A percentile compares a stretch with the other conserved stretches of the same genome.
These are phyloP conservation scores for Drosophila pachea DNA, from an alignment of 1,140 invertebrate genomes.

Conservation along the genomic window DNA sequence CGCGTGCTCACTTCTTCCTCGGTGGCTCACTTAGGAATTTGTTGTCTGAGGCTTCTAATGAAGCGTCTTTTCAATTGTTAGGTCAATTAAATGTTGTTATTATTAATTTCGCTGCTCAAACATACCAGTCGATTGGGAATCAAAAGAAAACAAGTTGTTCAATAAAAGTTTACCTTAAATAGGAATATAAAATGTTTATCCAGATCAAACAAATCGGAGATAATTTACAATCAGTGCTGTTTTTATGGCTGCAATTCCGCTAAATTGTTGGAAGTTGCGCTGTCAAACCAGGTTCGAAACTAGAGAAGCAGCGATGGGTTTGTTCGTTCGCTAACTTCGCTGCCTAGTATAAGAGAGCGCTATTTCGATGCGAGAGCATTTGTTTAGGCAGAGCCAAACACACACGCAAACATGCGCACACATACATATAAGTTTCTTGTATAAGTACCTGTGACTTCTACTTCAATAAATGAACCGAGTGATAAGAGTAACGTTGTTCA, in stretches of 20 bases:
- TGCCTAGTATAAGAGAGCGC: slow-evolving; percentile 20
- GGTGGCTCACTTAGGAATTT: slow-evolving; percentile 66
- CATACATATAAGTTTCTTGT: background rate
- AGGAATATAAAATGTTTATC: no score
- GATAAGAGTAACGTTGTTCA: no score
- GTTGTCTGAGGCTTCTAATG: slow-evolving; percentile 69
- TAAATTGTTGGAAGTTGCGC: background rate
- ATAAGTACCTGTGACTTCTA: background rate
- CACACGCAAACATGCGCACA: background rate
- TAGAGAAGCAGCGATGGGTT: slow-evolving; percentile 17
- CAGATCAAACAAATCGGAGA: background rate
- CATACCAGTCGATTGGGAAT: slow-evolving; percentile 56
- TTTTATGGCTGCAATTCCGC: slow-evolving; percentile 13
- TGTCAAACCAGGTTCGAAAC: slow-evolving; percentile 39
- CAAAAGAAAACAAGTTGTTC: background rate
- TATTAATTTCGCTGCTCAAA: slow-evolving; percentile 39
- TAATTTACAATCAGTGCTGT: slow-evolving; percentile 3
- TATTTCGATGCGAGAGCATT: slow-evolving; percentile 18
- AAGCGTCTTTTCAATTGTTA: slow-evolving; percentile 69
- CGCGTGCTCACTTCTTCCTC: background rate
- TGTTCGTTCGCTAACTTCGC: background rate
- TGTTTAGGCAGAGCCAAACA: background rate
- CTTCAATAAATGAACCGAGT: background rate
- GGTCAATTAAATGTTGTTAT: slow-evolving; percentile 15
- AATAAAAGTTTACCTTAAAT: no score